These are phyloP conservation scores for Typhlomys cinereus DNA, from an alignment of 2,113 vertebrate species.

Conservation along the genomic window DNA sequence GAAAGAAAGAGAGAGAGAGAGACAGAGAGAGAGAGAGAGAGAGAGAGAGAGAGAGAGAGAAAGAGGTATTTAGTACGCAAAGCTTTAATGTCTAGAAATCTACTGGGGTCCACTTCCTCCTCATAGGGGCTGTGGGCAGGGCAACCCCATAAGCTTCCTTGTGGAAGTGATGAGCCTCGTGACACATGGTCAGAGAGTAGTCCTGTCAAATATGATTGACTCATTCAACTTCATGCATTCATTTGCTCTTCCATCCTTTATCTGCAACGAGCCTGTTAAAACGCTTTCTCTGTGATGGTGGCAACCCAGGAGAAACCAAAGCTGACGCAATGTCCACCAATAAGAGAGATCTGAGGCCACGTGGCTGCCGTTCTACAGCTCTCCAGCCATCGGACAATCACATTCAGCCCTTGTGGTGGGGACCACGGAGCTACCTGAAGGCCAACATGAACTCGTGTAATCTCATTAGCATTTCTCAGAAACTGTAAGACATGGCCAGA, in stretches of 20 bases:
- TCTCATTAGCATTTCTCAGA: background rate
- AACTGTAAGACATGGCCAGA: fast-evolving
- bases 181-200: too few relatives aligned
- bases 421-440: background rate
- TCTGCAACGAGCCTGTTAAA: fast-evolving
- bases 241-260: too few relatives aligned
- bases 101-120: fast-evolving
- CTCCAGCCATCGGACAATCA: fast-evolving
- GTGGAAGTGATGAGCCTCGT: too few relatives aligned
- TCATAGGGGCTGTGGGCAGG: fast-evolving
- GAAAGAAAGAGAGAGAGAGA: too few relatives aligned
- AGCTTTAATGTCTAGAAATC: background rate
- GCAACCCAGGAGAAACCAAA: background rate
- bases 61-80: fast-evolving
- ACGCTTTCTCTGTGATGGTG: fast-evolving
- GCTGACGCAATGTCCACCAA: fast-evolving
- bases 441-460: background rate
- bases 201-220: too few relatives aligned
- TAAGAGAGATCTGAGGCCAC: background rate
- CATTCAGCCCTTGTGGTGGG: background rate
- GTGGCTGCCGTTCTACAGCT: fast-evolving
- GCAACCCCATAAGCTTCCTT: too few relatives aligned
- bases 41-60: too few relatives aligned
- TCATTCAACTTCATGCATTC: too few relatives aligned
- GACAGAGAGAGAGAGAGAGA: too few relatives aligned